Percentiles rank a stretch among this genome's conserved stretches.
phyloP scores from a whole-genome alignment of 1,140 invertebrate genomes.

The Pseudoatta argentina region DNA sequence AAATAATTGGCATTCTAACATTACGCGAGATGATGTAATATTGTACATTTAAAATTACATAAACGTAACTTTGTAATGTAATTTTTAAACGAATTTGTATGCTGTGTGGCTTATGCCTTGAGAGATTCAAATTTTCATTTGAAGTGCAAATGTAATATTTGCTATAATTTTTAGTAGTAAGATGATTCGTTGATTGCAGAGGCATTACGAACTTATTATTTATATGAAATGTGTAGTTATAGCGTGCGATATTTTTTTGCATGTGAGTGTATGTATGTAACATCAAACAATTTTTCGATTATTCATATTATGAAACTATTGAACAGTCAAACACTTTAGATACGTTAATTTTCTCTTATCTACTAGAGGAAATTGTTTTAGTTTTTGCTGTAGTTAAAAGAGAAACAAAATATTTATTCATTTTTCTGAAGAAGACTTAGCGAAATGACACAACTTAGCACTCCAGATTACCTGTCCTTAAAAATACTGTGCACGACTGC shows the following conservation, averaged over 20 bases:
- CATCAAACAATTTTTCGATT: conserved; percentile 37
- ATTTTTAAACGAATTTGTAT: conserved; percentile 27
- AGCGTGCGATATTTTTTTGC: conserved; percentile 57
- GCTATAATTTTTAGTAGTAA: conserved; percentile 60
- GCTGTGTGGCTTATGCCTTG: not conserved
- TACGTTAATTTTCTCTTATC: conserved; percentile 60
- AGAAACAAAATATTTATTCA: conserved; percentile 69
- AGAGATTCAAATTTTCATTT: not conserved
- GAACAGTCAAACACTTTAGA: conserved; percentile 42
- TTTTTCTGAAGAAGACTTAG: conserved; percentile 52
- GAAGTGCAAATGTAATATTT: conserved; percentile 64
- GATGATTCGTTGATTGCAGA: conserved; percentile 49
- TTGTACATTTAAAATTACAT: conserved; percentile 8
- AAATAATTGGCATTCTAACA: conserved; percentile 12
- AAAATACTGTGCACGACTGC: conserved; percentile 36
- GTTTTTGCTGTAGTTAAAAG: conserved; percentile 50
- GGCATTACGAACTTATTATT: conserved; percentile 73
- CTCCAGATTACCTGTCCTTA: conserved; percentile 48
- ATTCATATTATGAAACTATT: conserved; percentile 53
- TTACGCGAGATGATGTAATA: not conserved
- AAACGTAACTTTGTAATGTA: conserved; percentile 39
- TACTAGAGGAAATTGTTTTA: conserved; percentile 27
- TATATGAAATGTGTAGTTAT: conserved; percentile 67
- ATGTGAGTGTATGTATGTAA: conserved; percentile 65
- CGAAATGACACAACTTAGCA: conserved; percentile 22